Conservation (phyloP, 2,113 vertebrate genomes). For the Oncorhynchus clarkii region DNA sequence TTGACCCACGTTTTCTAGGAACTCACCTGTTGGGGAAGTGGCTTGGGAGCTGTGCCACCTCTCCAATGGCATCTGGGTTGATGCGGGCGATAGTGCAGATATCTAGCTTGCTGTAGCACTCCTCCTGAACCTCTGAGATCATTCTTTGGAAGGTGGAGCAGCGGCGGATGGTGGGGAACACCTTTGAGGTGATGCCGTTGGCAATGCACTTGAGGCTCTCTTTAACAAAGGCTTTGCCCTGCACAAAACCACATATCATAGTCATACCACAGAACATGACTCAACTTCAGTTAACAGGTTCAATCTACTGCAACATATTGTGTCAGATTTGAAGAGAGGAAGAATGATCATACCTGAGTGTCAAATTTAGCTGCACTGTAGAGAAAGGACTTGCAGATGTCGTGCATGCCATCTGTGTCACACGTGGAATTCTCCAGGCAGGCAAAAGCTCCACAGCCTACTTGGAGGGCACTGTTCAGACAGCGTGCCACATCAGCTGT, state of each 20-base stretch:
- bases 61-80: constrained; percentile 91
- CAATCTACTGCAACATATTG: neutral
- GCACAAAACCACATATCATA: constrained; percentile 25
- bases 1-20: neutral
- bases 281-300: neutral
- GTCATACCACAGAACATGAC: neutral
- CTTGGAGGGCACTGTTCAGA: constrained; percentile 93
- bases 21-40: constrained; percentile 92
- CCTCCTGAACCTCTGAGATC: constrained; percentile 95
- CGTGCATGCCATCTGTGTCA: constrained; percentile 95
- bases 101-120: constrained; percentile 94
- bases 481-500: constrained; percentile 94
- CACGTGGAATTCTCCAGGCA: constrained; percentile 98
- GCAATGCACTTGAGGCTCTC: constrained; percentile 98
- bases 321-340: neutral
- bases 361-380: constrained; percentile 98
- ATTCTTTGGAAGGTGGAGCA: constrained; percentile 96
- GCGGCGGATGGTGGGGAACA: constrained; percentile 91
- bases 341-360: constrained; percentile 86
- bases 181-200: constrained; percentile 91
- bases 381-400: constrained; percentile 98
- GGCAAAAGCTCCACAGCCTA: constrained; percentile 94
- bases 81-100: constrained; percentile 86
- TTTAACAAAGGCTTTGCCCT: constrained; percentile 99
- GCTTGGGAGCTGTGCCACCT: constrained; percentile 90